phyloP scores from a whole-genome alignment of 2,113 vertebrate species.

The Etheostoma cragini region DNA sequence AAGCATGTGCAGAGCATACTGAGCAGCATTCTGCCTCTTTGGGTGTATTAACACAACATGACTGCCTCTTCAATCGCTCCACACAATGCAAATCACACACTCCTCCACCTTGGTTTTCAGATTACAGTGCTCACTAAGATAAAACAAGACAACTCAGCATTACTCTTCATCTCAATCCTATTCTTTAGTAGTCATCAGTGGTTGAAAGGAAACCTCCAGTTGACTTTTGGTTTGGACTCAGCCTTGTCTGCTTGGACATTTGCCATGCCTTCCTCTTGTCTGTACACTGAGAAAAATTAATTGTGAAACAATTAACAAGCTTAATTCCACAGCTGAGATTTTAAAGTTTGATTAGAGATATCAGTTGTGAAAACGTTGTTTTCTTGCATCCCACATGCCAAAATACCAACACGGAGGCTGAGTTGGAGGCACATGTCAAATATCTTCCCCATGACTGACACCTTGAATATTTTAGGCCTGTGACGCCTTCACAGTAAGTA shows the following conservation, averaged over 20 bases:
- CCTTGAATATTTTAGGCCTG: conserved; percentile 41
- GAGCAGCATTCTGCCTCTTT: conserved; percentile 23
- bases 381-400: background rate
- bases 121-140: conserved; percentile 21
- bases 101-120: conserved; percentile 12
- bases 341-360: conserved; percentile 5
- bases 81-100: conserved; percentile 41
- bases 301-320: background rate
- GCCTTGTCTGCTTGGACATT: background rate
- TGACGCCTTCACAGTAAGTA: conserved; percentile 19
- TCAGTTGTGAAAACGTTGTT: background rate
- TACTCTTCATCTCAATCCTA: background rate
- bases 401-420: conserved; percentile 24
- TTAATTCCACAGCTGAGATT: background rate
- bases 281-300: background rate
- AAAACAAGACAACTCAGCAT: conserved; percentile 1
- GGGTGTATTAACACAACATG: conserved; percentile 33
- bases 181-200: conserved; percentile 5
- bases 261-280: background rate
- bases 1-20: conserved; percentile 31
- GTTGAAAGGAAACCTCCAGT: conserved; percentile 1
- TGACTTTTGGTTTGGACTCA: background rate
- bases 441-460: conserved; percentile 20
- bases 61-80: conserved; percentile 25
- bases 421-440: background rate